Base-by-base conservation (phyloP, 2,797 vertebrate genomes). In the Neosilurus mollespiculum region DNA sequence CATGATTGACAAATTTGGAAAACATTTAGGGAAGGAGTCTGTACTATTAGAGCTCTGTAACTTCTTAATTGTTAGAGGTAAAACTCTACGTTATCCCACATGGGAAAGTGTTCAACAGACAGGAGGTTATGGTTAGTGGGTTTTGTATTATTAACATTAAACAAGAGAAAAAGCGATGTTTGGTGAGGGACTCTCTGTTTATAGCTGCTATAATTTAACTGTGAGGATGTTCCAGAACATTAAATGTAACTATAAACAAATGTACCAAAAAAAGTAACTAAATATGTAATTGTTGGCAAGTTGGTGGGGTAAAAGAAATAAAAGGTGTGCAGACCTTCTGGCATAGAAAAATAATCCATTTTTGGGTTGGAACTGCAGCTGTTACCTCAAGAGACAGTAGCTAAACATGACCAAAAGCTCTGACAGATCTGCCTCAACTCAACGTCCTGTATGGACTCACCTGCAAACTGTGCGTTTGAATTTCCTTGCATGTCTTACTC, bases 401-500 rank as follows among this genome's bases (percentile, higher is more conserved):
- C 9, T 78, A 26, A 20, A 65, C 15, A 26, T 65, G 62, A 30
- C 61, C 59, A 65, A 9, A 9, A 43, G 34, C 16, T 22, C 56
- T 9, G 20, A 37, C 18, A 59, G 73, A 76, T 43, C 61, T 30
- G 24, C 6, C 59, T 18, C 59, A 26, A 51, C n/a, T 26, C 65
- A 65, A 30, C 15, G 10, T 9, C 26, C 9, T n/a, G 24, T 26
- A 51, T 3, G 12, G 37, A 22, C 56, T 77, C 56, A 77, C 76
- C 61, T 64, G 61, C 61, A 64, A 64, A 18, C 24, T 26, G 59
- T 15, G 15, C 37, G 51, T 51, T 51, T n/a, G 26, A 11, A 1
- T 78, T 78, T 78, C 77, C 76, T 78, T 16, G n/a, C 14, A 18
- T 64, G 76, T 64, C 76, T 64, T 64, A 64, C 22, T 18, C 76